phyloP scores from a whole-genome alignment of 2,113 vertebrate genomes.

The Heliornis fulica region DNA sequence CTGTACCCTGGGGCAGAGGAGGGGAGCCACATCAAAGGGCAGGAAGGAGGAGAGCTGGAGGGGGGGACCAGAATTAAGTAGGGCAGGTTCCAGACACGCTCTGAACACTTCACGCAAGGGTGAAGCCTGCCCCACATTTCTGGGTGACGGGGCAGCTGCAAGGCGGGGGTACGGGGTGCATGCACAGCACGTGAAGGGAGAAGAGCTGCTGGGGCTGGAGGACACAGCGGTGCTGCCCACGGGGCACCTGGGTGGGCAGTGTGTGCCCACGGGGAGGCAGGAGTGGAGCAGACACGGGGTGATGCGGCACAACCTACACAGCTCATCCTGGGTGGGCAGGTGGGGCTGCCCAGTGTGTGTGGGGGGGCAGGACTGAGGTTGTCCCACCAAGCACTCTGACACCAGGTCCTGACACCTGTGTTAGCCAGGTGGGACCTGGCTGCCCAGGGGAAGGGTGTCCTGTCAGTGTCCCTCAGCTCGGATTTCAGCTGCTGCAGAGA shows the following conservation, averaged over 20 bases:
- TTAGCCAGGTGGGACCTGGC: neutral
- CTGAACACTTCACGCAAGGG: neutral
- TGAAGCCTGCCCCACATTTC: neutral
- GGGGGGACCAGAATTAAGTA: neutral
- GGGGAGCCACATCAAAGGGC: slow-evolving; percentile 22
- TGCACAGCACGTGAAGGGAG: neutral
- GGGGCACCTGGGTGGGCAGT: neutral
- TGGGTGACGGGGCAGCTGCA: neutral
- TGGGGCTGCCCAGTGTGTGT: neutral
- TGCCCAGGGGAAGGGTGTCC: neutral
- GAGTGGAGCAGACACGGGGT: rapidly evolving
- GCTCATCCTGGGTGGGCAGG: neutral
- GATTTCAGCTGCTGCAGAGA: neutral
- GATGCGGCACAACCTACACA: neutral
- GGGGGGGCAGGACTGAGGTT: neutral
- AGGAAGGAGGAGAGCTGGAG: neutral
- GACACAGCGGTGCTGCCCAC: rapidly evolving
- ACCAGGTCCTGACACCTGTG: neutral
- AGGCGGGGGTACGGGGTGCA: neutral
- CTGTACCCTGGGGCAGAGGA: slow-evolving; percentile 4
- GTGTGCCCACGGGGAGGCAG: rapidly evolving
- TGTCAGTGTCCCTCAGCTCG: neutral
- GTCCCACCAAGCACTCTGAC: neutral
- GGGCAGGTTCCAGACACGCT: neutral
- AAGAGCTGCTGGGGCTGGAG: neutral